phyloP scores from a whole-genome alignment of 2,888 invertebrate species.

The Halictus ligatus region DNA sequence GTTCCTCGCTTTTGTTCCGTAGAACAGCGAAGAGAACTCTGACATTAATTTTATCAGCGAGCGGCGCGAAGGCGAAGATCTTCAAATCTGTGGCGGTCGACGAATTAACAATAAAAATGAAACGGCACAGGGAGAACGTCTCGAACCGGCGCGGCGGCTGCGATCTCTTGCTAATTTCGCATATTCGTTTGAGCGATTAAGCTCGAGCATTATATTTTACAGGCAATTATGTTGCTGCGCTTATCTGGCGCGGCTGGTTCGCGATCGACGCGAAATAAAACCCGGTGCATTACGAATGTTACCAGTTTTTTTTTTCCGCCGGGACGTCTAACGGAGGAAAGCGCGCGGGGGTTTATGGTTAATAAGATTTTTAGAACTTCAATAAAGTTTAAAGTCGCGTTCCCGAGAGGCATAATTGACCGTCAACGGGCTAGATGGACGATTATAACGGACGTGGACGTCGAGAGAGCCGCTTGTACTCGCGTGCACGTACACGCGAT shows the following conservation, averaged over 20 bases:
- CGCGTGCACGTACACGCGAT: constrained; percentile 10
- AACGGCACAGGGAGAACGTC: neutral
- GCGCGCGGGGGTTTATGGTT: neutral
- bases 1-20: neutral
- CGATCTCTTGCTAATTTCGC: neutral
- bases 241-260: neutral
- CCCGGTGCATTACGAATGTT: constrained; percentile 8
- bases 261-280: neutral
- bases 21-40: too few relatives aligned
- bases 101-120: neutral
- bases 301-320: constrained; percentile 4
- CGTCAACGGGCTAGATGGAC: constrained; percentile 14
- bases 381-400: constrained; percentile 7
- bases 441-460: constrained; percentile 1
- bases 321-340: neutral
- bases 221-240: neutral
- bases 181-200: neutral
- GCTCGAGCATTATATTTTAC: neutral
- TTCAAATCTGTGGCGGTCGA: too few relatives aligned
- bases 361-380: neutral
- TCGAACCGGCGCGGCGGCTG: neutral
- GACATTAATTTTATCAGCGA: neutral
- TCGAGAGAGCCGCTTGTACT: constrained; percentile 3
- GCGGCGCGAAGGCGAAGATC: neutral
- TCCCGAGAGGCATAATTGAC: constrained; percentile 12